These are phyloP conservation scores for Colostygia pectinataria DNA, from an alignment of 2,888 invertebrate species.

Conservation along the genomic window DNA sequence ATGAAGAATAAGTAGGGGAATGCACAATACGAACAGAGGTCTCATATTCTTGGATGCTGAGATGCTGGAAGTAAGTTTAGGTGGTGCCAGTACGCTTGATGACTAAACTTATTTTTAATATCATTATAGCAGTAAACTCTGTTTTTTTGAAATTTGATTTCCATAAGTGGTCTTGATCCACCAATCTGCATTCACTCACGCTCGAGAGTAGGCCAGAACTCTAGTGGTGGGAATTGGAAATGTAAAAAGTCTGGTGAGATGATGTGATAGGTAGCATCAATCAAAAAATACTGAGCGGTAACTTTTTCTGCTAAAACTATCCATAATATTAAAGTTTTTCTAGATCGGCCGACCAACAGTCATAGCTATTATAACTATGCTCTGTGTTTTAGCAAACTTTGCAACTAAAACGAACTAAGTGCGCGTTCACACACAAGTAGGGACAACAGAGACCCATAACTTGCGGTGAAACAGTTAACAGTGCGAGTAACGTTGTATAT, in stretches of 20 bases:
- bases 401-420: background rate
- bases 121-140: too few species aligned
- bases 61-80: constrained; percentile 17
- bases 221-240: too few species aligned
- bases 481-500: constrained; percentile 69
- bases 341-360: too few species aligned
- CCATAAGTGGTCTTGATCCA: too few species aligned
- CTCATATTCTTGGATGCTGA: constrained; percentile 42
- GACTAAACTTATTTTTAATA: background rate
- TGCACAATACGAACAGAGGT: constrained; percentile 38
- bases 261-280: too few species aligned
- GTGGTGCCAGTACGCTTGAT: constrained; percentile 1
- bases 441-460: constrained; percentile 47
- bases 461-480: constrained; percentile 63
- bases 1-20: constrained; percentile 35
- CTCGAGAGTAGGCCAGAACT: too few species aligned
- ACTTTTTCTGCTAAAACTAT: too few species aligned
- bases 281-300: too few species aligned
- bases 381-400: background rate
- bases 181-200: too few species aligned
- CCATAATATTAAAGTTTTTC: too few species aligned
- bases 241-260: too few species aligned
- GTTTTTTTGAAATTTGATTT: too few species aligned
- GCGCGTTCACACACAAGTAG: constrained; percentile 3
- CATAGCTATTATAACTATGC: background rate